phyloP scores from a whole-genome alignment of 1,140 invertebrate species.

The Epicauta chinensis region DNA sequence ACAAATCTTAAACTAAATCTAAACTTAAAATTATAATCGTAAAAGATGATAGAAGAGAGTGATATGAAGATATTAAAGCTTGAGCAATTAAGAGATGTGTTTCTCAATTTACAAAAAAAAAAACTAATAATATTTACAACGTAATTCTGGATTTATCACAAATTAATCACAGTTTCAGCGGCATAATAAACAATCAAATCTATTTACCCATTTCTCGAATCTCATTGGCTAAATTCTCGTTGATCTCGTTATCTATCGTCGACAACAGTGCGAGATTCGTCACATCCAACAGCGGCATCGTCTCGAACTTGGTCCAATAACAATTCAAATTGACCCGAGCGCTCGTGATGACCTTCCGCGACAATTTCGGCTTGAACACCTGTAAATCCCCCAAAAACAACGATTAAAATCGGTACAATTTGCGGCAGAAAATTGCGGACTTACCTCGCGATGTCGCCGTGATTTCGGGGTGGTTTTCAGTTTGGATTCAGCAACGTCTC shows the following conservation, averaged over 20 bases:
- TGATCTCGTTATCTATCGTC: constrained; percentile 43
- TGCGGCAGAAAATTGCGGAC: constrained; percentile 1
- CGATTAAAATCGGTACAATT: constrained; percentile 6
- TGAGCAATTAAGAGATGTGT: background rate
- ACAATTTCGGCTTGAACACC: constrained; percentile 47
- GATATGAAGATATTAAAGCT: too few relatives aligned
- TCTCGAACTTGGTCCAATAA: constrained; percentile 53
- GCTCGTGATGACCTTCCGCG: constrained; percentile 45
- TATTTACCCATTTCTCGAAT: constrained; percentile 41
- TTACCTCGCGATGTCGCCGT: constrained; percentile 27
- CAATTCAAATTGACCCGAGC: constrained; percentile 51
- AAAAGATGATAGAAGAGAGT: too few relatives aligned
- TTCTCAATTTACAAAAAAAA: too few relatives aligned
- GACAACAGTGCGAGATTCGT: constrained; percentile 16
- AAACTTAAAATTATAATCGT: too few relatives aligned
- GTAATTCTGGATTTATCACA: too few relatives aligned
- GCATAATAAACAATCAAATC: constrained; percentile 2
- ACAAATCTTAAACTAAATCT: too few relatives aligned
- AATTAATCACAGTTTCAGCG: background rate
- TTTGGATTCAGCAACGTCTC: constrained; percentile 14
- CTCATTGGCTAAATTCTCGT: constrained; percentile 51
- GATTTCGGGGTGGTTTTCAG: constrained; percentile 22
- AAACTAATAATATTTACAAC: too few relatives aligned
- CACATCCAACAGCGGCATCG: constrained; percentile 17
- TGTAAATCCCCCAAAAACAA: constrained; percentile 26